These are phyloP conservation scores for Yasuhikotakia modesta DNA, from an alignment of 2,797 vertebrate species.

Conservation along the genomic window DNA sequence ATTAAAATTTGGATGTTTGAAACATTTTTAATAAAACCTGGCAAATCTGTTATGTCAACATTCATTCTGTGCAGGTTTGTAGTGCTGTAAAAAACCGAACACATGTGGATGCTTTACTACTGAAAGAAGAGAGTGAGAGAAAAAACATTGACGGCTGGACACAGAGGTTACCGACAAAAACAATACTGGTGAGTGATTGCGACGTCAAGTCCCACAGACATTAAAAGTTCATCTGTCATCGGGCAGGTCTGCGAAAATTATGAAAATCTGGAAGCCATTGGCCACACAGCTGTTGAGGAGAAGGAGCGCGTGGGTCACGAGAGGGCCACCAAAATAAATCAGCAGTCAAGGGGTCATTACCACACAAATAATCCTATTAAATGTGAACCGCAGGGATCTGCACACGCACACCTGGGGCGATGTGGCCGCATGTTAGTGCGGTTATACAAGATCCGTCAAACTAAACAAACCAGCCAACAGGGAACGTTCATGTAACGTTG, in stretches of 20 bases:
- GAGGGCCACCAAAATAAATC: conserved; percentile 58
- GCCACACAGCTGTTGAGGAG: conserved; percentile 41
- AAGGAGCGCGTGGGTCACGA: conserved; percentile 52
- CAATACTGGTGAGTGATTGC: conserved; percentile 61
- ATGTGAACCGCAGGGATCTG: conserved; percentile 39
- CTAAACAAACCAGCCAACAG: background rate
- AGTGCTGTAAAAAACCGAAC: background rate
- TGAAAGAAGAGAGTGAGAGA: conserved; percentile 11
- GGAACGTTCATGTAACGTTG: too few species aligned
- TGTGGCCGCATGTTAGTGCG: conserved; percentile 6
- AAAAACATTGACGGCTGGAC: conserved; percentile 49
- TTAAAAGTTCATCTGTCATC: conserved; percentile 63
- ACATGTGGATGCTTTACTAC: conserved; percentile 48
- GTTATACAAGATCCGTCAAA: conserved; percentile 17
- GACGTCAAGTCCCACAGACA: conserved; percentile 56
- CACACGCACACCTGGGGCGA: conserved; percentile 39
- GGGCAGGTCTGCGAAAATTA: conserved; percentile 52
- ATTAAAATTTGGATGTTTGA: too few species aligned
- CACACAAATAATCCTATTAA: conserved; percentile 62
- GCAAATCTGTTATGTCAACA: background rate
- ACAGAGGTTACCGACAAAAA: conserved; percentile 59
- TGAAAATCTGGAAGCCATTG: conserved; percentile 62
- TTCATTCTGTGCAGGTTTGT: background rate
- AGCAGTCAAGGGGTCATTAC: conserved; percentile 57
- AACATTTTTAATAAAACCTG: background rate